phyloP scores from a whole-genome alignment of 2,888 invertebrate species.

The Trimorus sp. region DNA sequence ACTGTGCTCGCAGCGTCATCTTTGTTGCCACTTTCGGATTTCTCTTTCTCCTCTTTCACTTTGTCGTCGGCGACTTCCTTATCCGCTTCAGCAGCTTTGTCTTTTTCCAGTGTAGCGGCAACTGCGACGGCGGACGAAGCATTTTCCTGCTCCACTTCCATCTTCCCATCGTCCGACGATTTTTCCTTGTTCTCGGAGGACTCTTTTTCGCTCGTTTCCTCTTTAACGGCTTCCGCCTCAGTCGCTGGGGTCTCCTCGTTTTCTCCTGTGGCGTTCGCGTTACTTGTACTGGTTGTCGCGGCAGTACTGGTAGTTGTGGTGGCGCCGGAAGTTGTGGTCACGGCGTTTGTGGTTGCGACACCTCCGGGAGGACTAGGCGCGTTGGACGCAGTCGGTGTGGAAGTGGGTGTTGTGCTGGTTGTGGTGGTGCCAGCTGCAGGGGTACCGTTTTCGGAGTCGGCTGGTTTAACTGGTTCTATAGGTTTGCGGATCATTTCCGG shows the following conservation, averaged over 20 bases:
- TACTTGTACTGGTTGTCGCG: constrained; percentile 6
- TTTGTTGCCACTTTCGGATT: constrained; percentile 65
- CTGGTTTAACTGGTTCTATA: constrained; percentile 84
- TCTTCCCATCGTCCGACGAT: neutral
- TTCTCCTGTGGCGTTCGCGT: constrained; percentile 20
- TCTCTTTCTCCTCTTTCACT: constrained; percentile 76
- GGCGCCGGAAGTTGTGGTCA: neutral
- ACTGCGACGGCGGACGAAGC: neutral
- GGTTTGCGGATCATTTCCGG: constrained; percentile 93
- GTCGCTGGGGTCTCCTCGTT: constrained; percentile 7
- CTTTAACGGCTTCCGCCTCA: constrained; percentile 14
- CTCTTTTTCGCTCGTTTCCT: constrained; percentile 26
- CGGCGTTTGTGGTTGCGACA: constrained; percentile 70
- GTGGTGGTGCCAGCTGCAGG: constrained; percentile 84
- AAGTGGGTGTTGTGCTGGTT: constrained; percentile 83
- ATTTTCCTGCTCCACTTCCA: constrained; percentile 13
- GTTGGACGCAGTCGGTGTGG: constrained; percentile 81
- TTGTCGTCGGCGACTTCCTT: constrained; percentile 72
- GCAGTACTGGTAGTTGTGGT: constrained; percentile 6
- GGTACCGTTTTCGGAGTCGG: constrained; percentile 73
- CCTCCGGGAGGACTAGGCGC: constrained; percentile 78
- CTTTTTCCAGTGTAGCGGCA: constrained; percentile 8
- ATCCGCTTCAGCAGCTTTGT: constrained; percentile 50
- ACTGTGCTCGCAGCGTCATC: constrained; percentile 70
- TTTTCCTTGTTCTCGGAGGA: constrained; percentile 57